phyloP scores from a whole-genome alignment of 2,113 vertebrate species.

The Pungitius pungitius region DNA sequence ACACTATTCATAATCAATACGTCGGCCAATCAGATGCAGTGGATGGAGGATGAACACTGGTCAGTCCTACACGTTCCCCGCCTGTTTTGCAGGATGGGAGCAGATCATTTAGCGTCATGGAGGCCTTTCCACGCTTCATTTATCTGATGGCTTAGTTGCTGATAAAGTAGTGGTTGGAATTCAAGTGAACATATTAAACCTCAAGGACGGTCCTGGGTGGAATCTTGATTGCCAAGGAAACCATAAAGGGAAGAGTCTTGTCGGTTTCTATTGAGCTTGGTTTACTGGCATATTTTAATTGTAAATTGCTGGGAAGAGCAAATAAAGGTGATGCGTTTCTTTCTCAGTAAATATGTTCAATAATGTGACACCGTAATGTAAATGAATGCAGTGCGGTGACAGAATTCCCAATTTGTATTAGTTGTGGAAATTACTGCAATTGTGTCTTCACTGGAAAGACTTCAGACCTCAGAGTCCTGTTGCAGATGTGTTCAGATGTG shows the following conservation, averaged over 20 bases:
- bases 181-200: constrained; percentile 57
- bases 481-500: too few species aligned
- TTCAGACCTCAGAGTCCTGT: background rate
- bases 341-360: constrained; percentile 12
- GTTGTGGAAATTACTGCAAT: background rate
- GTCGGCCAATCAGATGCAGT: constrained; percentile 23
- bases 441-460: background rate
- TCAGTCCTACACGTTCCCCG: background rate
- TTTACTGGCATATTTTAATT: constrained; percentile 18
- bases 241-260: constrained; percentile 20
- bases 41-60: constrained; percentile 16
- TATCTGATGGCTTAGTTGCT: constrained; percentile 71
- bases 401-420: background rate
- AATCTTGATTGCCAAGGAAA: constrained; percentile 42
- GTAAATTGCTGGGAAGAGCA: constrained; percentile 26
- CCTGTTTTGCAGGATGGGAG: constrained; percentile 30
- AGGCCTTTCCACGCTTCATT: constrained; percentile 61
- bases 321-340: constrained; percentile 12
- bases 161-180: constrained; percentile 57
- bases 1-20: constrained; percentile 44
- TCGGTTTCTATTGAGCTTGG: background rate
- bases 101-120: constrained; percentile 52
- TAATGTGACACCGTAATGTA: background rate
- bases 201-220: constrained; percentile 40
- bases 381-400: background rate